Base-by-base conservation (phyloP, 2,888 invertebrate genomes). In the Stratiomys singularior region DNA sequence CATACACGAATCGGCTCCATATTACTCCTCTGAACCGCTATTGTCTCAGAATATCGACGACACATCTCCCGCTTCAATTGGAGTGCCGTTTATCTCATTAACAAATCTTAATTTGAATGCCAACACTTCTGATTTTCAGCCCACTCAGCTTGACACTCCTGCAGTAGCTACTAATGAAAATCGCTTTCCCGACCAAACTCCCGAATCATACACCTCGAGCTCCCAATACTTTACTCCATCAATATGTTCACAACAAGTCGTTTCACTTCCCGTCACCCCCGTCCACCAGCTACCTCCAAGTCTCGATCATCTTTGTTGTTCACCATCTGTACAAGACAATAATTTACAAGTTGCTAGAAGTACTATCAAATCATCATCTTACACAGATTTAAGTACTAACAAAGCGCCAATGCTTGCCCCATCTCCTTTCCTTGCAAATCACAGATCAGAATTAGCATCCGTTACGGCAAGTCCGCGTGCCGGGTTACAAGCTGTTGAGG, bases 341-440 rank as follows among this genome's bases (percentile, higher is more conserved):
- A 79, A 67, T 83, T 83, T 83, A 83, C 84, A 84, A 82, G 80
- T 78, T 78, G 83, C 82, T 82, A 84, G 84, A 83, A 82, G 83
- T 83, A 82, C 82, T 79, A 78, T 79, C 76, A 69, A 58, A 63
- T 79, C 80, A 79, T 72, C 80, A 80, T 81, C 79, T 79, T 80
- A 78, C 78, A 78, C 80, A 71, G 78, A 71, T 80, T 79, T 74
- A 66, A 79, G 72, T 83, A 83, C 82, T 87, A 86, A 86, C 84
- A 83, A 83, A 84, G 82, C 85, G 84, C 85, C 86, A 85, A 84
- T 86, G 87, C 87, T 87, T 87, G 86, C 85, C 83, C 86, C 86
- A 85, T 84, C 84, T 84, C 84, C 82, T 82, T 81, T 81, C 84
- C 84, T 84, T 81, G 82, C 83, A 84, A 82, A 83, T 77, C 81